phyloP scores from a whole-genome alignment of 2,113 vertebrate genomes.

The Calcarius ornatus region DNA sequence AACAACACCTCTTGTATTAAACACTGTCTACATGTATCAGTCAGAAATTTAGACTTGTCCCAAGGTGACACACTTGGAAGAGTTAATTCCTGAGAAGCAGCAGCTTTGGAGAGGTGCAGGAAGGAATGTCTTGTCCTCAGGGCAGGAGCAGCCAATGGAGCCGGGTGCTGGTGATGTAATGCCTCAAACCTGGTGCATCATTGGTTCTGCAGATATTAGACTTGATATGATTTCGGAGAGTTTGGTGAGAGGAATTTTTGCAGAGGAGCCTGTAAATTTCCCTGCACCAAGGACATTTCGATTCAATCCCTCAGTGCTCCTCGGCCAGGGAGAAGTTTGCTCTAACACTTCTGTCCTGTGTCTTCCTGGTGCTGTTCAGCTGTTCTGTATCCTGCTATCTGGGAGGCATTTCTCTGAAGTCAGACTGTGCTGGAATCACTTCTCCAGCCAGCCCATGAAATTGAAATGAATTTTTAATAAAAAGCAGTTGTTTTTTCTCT shows the following conservation, averaged over 20 bases:
- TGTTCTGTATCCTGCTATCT: not conserved
- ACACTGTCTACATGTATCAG: not conserved
- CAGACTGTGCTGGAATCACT: slow-evolving; percentile 37
- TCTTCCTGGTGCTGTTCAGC: not conserved
- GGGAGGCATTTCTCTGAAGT: slow-evolving; percentile 33
- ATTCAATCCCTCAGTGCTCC: not conserved
- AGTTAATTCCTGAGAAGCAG: slow-evolving; percentile 54
- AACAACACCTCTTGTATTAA: not conserved
- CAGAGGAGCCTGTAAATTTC: slow-evolving; percentile 41
- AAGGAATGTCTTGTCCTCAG: slow-evolving; percentile 32
- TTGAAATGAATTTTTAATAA: slow-evolving; percentile 63
- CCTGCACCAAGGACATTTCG: slow-evolving; percentile 18
- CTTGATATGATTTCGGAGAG: slow-evolving; percentile 30
- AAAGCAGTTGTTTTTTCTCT: slow-evolving; percentile 59
- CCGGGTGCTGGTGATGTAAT: slow-evolving; percentile 58
- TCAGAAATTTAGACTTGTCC: not conserved
- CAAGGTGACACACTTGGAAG: slow-evolving; percentile 4
- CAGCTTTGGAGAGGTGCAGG: slow-evolving; percentile 44
- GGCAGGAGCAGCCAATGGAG: slow-evolving; percentile 52
- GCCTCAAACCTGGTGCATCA: slow-evolving; percentile 1
- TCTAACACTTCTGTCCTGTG: not conserved
- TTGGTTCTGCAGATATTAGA: slow-evolving; percentile 1
- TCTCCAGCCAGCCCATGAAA: slow-evolving; percentile 47
- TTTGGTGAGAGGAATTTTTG: slow-evolving; percentile 28
- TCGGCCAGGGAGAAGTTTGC: not conserved